Percentiles rank a stretch among this genome's conserved stretches.
phyloP scores from a whole-genome alignment of 1,140 invertebrate species.

The Stegodyphus mimosarum region DNA sequence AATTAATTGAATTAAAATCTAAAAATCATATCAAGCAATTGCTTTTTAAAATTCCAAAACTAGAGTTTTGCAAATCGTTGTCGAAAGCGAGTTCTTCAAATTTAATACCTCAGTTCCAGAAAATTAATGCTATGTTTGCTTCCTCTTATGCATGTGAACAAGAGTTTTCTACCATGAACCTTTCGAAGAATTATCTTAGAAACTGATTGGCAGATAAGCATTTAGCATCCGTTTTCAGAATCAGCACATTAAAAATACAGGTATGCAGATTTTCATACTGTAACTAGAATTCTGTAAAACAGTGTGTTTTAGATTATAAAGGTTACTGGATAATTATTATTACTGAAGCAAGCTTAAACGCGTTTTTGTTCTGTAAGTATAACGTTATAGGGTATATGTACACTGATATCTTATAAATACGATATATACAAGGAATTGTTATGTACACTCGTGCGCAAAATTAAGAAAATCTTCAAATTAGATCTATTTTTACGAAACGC shows the following conservation, averaged over 20 bases:
- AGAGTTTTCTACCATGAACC: not conserved
- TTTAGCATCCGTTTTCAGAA: not conserved
- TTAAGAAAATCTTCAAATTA: no score
- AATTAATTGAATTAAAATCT: not conserved
- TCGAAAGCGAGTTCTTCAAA: not conserved
- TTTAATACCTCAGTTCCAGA: not conserved
- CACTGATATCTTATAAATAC: no score
- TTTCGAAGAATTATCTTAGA: not conserved
- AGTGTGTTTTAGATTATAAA: no score
- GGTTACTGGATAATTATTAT: no score
- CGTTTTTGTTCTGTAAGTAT: no score
- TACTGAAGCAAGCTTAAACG: no score
- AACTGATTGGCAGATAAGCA: not conserved
- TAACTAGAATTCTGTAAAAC: no score
- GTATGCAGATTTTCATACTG: no score
- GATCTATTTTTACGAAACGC: no score
- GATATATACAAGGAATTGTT: no score
- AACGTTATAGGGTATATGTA: no score
- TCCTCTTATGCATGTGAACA: not conserved
- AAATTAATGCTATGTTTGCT: not conserved
- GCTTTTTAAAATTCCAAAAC: not conserved
- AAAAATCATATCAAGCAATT: not conserved
- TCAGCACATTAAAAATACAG: not conserved
- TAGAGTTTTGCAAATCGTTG: not conserved
- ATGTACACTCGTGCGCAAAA: no score